Evolutionary conservation across 2,888 invertebrate species (phyloP).

Genomic region (Stomorhina lunata): DNA sequence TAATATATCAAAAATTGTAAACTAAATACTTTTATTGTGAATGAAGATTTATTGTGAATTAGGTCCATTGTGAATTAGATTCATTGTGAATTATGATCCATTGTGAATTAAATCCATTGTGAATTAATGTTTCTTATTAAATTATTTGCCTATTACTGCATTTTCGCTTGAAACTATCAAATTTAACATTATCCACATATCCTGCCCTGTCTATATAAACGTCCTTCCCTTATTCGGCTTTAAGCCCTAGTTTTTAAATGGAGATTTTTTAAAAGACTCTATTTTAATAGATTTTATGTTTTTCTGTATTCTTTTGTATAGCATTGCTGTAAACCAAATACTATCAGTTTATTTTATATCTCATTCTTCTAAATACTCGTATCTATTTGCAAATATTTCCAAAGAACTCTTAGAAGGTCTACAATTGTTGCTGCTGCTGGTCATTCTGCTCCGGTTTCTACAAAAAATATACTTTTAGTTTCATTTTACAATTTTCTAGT

Average conservation of each 20-base stretch:
- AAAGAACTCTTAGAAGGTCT: conserved; percentile 28
- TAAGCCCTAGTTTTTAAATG: conserved; percentile 18
- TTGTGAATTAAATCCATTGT: no score
- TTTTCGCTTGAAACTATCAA: no score
- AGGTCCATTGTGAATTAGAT: no score
- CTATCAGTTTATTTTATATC: conserved; percentile 1
- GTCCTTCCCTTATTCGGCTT: no score
- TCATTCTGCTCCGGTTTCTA: not conserved
- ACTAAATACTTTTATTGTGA: no score
- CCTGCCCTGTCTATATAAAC: no score
- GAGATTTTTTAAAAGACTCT: not conserved
- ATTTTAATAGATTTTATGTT: not conserved
- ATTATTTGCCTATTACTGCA: no score
- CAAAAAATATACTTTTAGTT: conserved; percentile 37
- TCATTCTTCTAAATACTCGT: not conserved
- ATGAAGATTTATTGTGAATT: no score
- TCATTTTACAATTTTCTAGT: conserved; percentile 17
- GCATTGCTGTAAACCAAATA: conserved; percentile 18
- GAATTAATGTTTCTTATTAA: no score
- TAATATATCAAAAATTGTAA: no score
- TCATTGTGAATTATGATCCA: no score
- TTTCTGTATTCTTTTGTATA: not conserved
- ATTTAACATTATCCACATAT: no score
- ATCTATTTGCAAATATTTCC: conserved; percentile 11
- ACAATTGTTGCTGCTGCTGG: not conserved